A percentile compares a stretch with the other conserved stretches of the same genome.
These are phyloP conservation scores for Bagarius yarrelli DNA, from an alignment of 2,113 vertebrate genomes.

Conservation along the genomic window DNA sequence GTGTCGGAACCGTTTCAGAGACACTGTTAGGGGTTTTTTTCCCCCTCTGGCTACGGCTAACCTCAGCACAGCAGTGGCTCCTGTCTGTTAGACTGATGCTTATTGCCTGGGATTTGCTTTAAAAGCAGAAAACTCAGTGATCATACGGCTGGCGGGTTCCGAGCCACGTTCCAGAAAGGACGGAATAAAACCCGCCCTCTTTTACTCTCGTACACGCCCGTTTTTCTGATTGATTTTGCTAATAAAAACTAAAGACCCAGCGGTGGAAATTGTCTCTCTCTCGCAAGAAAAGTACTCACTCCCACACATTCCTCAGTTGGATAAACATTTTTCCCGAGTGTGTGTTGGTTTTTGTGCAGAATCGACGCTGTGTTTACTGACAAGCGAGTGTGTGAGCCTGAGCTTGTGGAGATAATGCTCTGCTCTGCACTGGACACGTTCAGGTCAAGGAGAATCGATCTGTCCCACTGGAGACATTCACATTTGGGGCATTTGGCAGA, in stretches of 20 bases:
- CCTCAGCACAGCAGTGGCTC: not conserved
- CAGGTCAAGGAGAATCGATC: not conserved
- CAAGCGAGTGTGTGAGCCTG: conserved; percentile 6
- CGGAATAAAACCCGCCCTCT: not conserved
- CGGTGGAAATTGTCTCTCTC: not conserved
- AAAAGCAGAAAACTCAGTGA: conserved; percentile 1
- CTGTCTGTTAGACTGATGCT: conserved; percentile 1
- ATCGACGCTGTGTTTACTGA: conserved; percentile 16
- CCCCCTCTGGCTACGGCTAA: not conserved
- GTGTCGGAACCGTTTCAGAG: not conserved
- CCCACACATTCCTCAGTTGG: conserved; percentile 24
- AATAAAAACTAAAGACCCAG: not conserved
- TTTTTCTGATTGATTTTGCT: not conserved
- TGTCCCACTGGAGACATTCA: not conserved
- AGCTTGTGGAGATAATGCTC: not conserved
- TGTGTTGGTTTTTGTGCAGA: conserved; percentile 26
- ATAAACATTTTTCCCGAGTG: conserved; percentile 22
- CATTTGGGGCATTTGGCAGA: too few relatives aligned
- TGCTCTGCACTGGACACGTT: not conserved
- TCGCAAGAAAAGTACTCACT: not conserved
- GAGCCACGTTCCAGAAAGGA: not conserved
- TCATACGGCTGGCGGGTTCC: conserved; percentile 5
- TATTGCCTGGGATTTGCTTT: conserved; percentile 5
- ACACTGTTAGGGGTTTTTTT: not conserved
- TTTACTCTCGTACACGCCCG: not conserved